These are phyloP conservation scores for Bufotes viridis DNA, from an alignment of 2,797 vertebrate species.

Conservation along the genomic window DNA sequence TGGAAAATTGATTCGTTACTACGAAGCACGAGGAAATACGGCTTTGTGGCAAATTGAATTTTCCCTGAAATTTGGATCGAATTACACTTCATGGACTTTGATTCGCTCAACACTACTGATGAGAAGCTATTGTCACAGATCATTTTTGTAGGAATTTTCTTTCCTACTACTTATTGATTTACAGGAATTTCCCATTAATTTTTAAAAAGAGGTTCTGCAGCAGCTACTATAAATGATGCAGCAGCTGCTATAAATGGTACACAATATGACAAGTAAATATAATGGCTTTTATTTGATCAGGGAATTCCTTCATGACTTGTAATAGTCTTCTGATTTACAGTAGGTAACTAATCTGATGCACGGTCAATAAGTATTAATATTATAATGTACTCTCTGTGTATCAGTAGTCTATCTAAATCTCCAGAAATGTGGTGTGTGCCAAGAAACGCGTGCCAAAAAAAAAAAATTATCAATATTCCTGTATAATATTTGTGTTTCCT, in stretches of 20 bases:
- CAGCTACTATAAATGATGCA: no score
- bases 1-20: no score
- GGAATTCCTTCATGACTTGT: no score
- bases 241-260: no score
- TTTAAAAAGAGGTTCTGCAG: no score
- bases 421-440: background rate
- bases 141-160: background rate
- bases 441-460: background rate
- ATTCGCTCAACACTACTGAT: no score
- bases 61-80: no score
- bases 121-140: no score
- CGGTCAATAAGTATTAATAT: background rate
- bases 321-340: background rate
- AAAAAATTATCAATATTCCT: background rate
- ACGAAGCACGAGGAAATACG: no score
- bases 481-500: constrained; percentile 34
- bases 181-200: background rate
- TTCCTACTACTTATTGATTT: background rate
- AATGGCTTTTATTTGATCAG: background rate
- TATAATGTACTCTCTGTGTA: background rate
- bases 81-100: no score
- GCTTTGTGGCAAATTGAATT: no score
- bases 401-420: background rate
- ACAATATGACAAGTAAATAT: background rate
- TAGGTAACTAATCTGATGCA: no score